Evolutionary conservation across 23 tunicate genomes (phyloP), one percentile per base, ranked within the genome.

Genomic region (Aplidium turbinatum): DNA sequence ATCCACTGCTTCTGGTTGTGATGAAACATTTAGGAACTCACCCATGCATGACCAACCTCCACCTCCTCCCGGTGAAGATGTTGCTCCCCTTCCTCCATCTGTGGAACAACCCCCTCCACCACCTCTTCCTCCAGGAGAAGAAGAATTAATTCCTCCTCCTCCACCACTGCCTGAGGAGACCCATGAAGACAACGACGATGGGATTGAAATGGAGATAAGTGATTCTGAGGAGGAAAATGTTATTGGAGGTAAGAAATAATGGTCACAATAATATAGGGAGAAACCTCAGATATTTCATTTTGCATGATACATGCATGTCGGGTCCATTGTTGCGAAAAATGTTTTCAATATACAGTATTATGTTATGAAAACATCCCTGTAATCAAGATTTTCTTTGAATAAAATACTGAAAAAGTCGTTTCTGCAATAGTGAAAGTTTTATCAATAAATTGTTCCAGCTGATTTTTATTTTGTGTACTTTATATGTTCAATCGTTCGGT

Each of bases 201-300:
- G 89, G n/a, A 78, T 72, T 53, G 87, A 83, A 77, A 89, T 89
- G 96, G 96, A 89, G 57, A 89, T 89, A 22, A 89, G 96, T 83
- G 96, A 89, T 65, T 77, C 18, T 32, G 96, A 89, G 35, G 85
- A 82, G 13, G 88, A 82, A 23, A n/a, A n/a, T n/a, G n/a, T n/a
- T n/a, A n/a, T 30, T 16, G 21, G 13, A 42, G n/a, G n/a, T n/a
- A n/a, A n/a, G n/a, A n/a, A n/a, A n/a, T n/a, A n/a, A n/a, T n/a
- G n/a, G n/a, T n/a, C n/a, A n/a, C n/a, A n/a, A n/a, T n/a, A n/a
- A n/a, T n/a, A n/a, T 42, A 16, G 50, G 16, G 16, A 42, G 16
- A 42, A 42, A 42, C 11, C 50, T 42, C 13, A 16, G 11, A 42
- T 11, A 9, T 42, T 9, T 42, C 16, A 16, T 16, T 42, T 42